These are phyloP conservation scores for Magallana gigas DNA, from an alignment of 1,140 invertebrate species.

Conservation along the genomic window DNA sequence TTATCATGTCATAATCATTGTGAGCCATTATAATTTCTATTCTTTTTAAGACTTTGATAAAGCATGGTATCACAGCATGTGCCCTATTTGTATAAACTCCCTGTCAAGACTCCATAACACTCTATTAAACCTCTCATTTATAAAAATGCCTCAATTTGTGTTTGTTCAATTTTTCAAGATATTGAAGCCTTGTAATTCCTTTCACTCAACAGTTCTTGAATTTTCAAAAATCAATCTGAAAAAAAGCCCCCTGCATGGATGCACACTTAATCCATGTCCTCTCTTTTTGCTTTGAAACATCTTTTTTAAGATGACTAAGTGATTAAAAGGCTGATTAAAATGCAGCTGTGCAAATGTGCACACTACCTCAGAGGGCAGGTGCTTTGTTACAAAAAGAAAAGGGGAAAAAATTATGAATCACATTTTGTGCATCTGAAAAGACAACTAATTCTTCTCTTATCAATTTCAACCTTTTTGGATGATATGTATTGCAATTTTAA, in stretches of 20 bases:
- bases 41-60: neutral
- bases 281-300: slow-evolving; percentile 7
- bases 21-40: neutral
- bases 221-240: slow-evolving; percentile 14
- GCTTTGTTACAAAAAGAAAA: neutral
- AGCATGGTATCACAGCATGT: neutral
- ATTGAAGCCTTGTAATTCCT: slow-evolving; percentile 31
- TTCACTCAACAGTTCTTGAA: slow-evolving; percentile 35
- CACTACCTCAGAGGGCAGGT: neutral
- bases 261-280: neutral
- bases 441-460: neutral
- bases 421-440: neutral
- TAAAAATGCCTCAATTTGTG: neutral
- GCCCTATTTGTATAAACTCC: neutral
- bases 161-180: slow-evolving; percentile 25
- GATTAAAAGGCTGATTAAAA: slow-evolving; percentile 9
- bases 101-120: neutral
- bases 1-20: too few relatives aligned
- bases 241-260: neutral
- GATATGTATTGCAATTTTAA: too few relatives aligned
- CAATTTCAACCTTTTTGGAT: too few relatives aligned
- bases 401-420: neutral
- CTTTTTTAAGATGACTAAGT: neutral
- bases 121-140: slow-evolving; percentile 36
- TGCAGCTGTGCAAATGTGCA: slow-evolving; percentile 21